Evolutionary conservation across 2,888 invertebrate species (phyloP).

Genomic region (Lasioglossum vierecki): DNA sequence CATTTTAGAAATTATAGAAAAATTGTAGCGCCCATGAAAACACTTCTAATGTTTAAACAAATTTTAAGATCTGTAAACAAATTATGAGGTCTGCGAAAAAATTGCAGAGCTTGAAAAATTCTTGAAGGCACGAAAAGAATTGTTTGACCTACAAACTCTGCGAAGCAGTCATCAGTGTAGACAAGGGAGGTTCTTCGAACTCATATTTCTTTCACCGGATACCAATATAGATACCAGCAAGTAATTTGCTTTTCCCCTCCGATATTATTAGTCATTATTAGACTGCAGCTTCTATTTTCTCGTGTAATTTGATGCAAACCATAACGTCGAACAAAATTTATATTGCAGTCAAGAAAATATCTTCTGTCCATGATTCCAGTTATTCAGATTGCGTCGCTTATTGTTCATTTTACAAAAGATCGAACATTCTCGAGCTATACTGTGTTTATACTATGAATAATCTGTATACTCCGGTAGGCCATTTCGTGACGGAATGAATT

Average conservation of each 20-base stretch:
- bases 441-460: background rate
- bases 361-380: background rate
- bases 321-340: background rate
- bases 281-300: background rate
- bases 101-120: background rate
- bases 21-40: background rate
- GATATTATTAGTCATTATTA: no score
- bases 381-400: background rate
- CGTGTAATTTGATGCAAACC: background rate
- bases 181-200: background rate
- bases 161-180: background rate
- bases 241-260: no score
- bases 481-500: conserved; percentile 1
- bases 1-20: background rate
- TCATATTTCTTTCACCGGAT: background rate
- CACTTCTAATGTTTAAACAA: no score
- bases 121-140: background rate
- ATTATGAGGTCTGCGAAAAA: background rate
- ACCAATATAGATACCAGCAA: no score
- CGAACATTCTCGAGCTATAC: background rate
- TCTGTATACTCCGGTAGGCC: background rate
- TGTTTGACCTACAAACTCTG: background rate
- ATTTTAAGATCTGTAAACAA: background rate
- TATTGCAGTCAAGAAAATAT: no score
- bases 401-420: background rate